These are phyloP conservation scores for Poeciliopsis retropinna DNA, from an alignment of 2,113 vertebrate genomes.

Conservation along the genomic window DNA sequence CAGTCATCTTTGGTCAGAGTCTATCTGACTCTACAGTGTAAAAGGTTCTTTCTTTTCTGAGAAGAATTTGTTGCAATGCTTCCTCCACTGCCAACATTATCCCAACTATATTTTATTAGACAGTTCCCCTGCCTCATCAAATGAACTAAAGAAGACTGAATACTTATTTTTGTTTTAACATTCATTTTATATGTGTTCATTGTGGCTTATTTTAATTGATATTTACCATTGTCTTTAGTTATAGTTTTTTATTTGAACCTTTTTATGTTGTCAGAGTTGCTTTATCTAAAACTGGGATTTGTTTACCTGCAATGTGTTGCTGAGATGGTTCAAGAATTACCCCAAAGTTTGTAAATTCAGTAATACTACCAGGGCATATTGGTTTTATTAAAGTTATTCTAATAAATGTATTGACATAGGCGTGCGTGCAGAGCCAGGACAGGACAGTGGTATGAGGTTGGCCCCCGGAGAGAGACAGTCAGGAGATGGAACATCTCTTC, in stretches of 20 bases:
- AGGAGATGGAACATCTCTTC: constrained; percentile 94
- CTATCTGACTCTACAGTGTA: not conserved
- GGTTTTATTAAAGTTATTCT: constrained; percentile 26
- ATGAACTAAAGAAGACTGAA: not conserved
- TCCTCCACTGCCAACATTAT: not conserved
- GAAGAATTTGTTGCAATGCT: not conserved
- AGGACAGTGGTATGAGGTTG: constrained; percentile 86
- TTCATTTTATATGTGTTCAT: not conserved
- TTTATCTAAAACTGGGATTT: not conserved
- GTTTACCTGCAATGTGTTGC: not conserved
- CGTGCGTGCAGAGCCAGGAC: constrained; percentile 78
- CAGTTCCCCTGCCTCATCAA: too few relatives aligned
- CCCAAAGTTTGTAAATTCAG: not conserved
- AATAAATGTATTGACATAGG: constrained; percentile 60
- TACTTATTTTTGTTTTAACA: not conserved
- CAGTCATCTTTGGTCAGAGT: not conserved
- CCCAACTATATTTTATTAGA: too few relatives aligned
- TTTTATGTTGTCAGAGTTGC: not conserved
- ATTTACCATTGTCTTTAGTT: not conserved
- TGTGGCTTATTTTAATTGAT: not conserved
- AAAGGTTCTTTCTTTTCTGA: not conserved
- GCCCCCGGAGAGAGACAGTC: constrained; percentile 94
- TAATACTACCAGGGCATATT: not conserved
- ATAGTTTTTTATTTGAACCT: not conserved
- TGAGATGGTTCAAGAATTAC: not conserved